Percentiles rank a stretch among this genome's conserved stretches.
Evolutionary conservation across 53 echinoderm and acorn worm genomes (phyloP).

Genomic region (Mesocentrotus franciscanus): DNA sequence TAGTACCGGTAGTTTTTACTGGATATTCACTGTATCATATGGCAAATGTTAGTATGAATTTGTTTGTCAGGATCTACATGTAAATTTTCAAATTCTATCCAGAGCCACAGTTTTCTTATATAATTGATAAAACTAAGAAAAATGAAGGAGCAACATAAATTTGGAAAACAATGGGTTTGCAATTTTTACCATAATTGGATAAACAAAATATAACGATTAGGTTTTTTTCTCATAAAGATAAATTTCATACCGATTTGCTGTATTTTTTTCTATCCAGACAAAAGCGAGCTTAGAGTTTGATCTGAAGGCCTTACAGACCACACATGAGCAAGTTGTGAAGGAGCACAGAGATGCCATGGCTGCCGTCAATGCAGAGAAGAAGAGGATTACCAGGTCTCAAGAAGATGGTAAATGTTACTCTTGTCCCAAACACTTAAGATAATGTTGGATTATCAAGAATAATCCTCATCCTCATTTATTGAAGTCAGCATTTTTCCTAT

Average conservation of each 20-base stretch:
- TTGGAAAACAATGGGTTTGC: too few species aligned
- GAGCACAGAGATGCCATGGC: constrained; percentile 83
- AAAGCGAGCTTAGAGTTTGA: constrained; percentile 96
- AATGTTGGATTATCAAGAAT: neutral
- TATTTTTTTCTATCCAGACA: constrained; percentile 64
- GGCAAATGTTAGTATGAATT: too few species aligned
- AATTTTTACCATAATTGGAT: too few species aligned
- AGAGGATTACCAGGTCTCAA: constrained; percentile 73
- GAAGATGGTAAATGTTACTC: constrained; percentile 67
- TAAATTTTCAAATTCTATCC: too few species aligned
- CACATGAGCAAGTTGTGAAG: constrained; percentile 75
- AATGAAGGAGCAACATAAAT: too few species aligned
- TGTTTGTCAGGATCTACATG: too few species aligned
- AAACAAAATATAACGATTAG: neutral
- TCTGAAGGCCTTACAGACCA: constrained; percentile 83
- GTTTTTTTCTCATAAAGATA: neutral
- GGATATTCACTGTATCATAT: too few species aligned
- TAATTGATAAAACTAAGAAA: too few species aligned
- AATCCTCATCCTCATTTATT: neutral
- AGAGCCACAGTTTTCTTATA: too few species aligned
- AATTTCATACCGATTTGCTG: neutral
- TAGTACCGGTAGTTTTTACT: too few species aligned
- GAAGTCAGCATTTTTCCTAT: neutral
- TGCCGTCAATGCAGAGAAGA: constrained; percentile 78
- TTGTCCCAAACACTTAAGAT: neutral